Conservation (phyloP, 2,113 vertebrate species). For the Hystrix cristata region DNA sequence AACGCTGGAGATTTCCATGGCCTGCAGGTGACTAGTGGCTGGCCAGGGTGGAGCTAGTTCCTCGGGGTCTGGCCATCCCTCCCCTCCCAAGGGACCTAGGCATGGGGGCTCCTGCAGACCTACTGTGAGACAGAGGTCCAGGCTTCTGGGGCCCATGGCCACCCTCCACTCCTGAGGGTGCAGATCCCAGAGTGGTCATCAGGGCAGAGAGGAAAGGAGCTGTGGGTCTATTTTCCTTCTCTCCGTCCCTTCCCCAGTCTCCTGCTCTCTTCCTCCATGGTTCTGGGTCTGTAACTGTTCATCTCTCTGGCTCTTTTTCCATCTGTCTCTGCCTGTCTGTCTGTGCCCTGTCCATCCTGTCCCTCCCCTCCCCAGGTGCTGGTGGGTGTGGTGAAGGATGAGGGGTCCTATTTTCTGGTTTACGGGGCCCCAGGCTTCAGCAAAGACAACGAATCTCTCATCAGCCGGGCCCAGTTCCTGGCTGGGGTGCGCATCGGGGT, state of each 20-base stretch:
- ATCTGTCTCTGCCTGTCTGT: constrained; percentile 70
- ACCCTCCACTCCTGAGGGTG: neutral
- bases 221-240: constrained; percentile 46
- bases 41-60: neutral
- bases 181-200: constrained; percentile 19
- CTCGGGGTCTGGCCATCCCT: constrained; percentile 4
- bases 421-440: constrained; percentile 96
- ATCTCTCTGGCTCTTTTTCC: constrained; percentile 75
- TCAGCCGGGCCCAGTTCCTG: constrained; percentile 94
- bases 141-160: neutral
- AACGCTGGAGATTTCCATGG: constrained; percentile 90
- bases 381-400: constrained; percentile 95
- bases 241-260: constrained; percentile 56
- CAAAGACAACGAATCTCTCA: constrained; percentile 96
- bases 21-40: constrained; percentile 80
- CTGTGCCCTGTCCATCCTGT: constrained; percentile 67
- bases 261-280: neutral
- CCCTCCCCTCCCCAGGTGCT: constrained; percentile 89
- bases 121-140: constrained; percentile 29
- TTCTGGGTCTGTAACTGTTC: constrained; percentile 69
- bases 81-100: neutral
- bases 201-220: constrained; percentile 44
- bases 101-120: constrained; percentile 23
- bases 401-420: constrained; percentile 95
- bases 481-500: constrained; percentile 93